Conservation (phyloP, 1,140 invertebrate species). For the Lordiphosa stackelbergi region DNA sequence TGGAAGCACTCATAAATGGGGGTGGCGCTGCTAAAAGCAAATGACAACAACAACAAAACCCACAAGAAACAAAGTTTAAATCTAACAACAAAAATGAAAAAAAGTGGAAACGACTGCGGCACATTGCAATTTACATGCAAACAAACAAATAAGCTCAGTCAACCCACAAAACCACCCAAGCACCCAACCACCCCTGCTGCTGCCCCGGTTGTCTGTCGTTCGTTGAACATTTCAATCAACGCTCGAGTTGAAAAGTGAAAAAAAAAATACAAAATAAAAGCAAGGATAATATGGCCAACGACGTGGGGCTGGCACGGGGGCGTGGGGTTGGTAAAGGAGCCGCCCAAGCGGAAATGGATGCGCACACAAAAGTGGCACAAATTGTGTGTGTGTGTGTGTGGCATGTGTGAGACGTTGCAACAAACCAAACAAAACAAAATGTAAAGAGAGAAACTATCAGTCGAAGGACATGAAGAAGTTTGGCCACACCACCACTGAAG, state of each 20-base stretch:
- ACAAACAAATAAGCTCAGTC: constrained; percentile 62
- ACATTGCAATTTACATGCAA: constrained; percentile 73
- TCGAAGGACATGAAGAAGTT: constrained; percentile 2
- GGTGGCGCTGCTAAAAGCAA: constrained; percentile 42
- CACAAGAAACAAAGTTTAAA: constrained; percentile 65
- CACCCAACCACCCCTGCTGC: constrained; percentile 12
- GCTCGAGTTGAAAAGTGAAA: constrained; percentile 68
- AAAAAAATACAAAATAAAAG: constrained; percentile 52
- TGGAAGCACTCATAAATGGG: constrained; percentile 38
- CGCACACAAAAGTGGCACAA: constrained; percentile 73
- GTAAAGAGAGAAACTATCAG: constrained; percentile 2
- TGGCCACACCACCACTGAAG: constrained; percentile 3
- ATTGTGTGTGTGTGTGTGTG: constrained; percentile 43
- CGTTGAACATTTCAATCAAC: constrained; percentile 73
- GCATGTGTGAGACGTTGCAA: constrained; percentile 45
- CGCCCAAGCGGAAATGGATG: constrained; percentile 70
- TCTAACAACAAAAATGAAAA: constrained; percentile 43
- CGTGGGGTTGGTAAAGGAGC: constrained; percentile 4
- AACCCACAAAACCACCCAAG: constrained; percentile 23
- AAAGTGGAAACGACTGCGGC: constrained; percentile 22
- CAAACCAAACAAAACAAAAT: constrained; percentile 13
- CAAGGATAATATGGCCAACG: constrained; percentile 61
- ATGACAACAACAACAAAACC: constrained; percentile 31
- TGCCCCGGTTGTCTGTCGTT: constrained; percentile 32
- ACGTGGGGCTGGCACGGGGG: constrained; percentile 5